Evolutionary conservation across 2,113 vertebrate genomes (phyloP), one percentile per base, ranked within the genome.

Genomic region (Lophius piscatorius): DNA sequence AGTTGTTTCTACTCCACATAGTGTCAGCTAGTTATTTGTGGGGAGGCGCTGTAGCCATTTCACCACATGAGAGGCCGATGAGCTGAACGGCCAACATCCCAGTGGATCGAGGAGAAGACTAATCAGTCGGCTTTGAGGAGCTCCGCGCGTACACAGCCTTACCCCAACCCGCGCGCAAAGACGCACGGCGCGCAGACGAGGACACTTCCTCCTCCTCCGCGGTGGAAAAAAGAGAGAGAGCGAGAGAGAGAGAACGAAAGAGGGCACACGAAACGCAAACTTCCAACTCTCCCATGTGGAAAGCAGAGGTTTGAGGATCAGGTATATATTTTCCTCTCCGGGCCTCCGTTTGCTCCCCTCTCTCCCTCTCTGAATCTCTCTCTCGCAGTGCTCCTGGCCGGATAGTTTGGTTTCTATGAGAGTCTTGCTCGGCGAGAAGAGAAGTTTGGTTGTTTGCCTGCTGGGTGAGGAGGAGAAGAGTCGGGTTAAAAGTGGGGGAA

Each of bases 41-140:
- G 84, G 90, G 91, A 91, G 91, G 90, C 91, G 90, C 89, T 89
- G 87, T 73, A 86, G 88, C 88, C 86, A 85, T 88, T 91, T 88
- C 88, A 65, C 87, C 89, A 85, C 90, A 89, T 85, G 84, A 86
- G 85, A 84, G 79, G 64, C 80, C 77, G 84, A 87, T 66, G 72
- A 74, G 81, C 81, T 71, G 85, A 85, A 61, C 78, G 63, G 67
- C 62, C 84, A 61, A 82, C 81, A 85, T 82, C 87, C 78, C 79
- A 87, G 84, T 76, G 58, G 85, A 64, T 80, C 70, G 63, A 17
- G 76, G 74, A 68, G 81, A 75, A 77, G 66, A 70, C 67, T 74
- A 69, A 64, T 77, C 80, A 74, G n/a, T n/a, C n/a, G n/a, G 83
- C 76, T 66, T 66, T 61, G 58, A 81, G 85, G 73, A 75, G 84